These are phyloP conservation scores for Diceros bicornis DNA, from an alignment of 2,797 vertebrate genomes.

Conservation along the genomic window DNA sequence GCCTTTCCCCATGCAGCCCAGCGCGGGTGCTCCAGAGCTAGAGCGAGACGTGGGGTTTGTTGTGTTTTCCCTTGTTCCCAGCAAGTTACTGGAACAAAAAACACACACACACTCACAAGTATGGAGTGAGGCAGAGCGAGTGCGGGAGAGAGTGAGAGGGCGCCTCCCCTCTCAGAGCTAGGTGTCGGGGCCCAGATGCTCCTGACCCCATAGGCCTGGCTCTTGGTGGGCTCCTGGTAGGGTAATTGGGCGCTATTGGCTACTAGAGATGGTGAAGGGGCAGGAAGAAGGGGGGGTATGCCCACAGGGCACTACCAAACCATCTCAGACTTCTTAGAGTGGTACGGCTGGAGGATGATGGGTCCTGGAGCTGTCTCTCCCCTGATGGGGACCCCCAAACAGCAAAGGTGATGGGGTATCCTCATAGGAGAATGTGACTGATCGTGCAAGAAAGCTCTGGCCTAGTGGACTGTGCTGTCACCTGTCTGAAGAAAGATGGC, in stretches of 20 bases:
- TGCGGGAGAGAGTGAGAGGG: fast-evolving
- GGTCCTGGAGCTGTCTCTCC: not conserved
- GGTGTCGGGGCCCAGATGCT: not conserved
- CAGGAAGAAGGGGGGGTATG: not conserved
- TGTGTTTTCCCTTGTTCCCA: conserved; percentile 81
- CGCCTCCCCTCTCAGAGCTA: not conserved
- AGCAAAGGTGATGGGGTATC: not conserved
- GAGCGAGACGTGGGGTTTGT: conserved; percentile 65
- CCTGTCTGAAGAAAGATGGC: not conserved
- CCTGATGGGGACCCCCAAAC: not conserved
- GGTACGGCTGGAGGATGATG: not conserved
- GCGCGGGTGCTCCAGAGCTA: conserved; percentile 70
- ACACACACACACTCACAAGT: conserved; percentile 14
- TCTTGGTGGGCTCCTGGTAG: not conserved
- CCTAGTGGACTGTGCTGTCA: not conserved
- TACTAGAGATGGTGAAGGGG: not conserved
- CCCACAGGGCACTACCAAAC: not conserved
- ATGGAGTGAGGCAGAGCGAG: not conserved
- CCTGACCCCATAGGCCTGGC: not conserved
- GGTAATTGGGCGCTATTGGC: not conserved
- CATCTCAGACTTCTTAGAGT: not conserved
- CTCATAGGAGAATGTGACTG: not conserved
- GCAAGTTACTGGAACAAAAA: conserved; percentile 80
- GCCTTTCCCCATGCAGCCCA: conserved; percentile 75
- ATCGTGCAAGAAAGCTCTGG: not conserved